A percentile compares a stretch with the other conserved stretches of the same genome.
These are phyloP conservation scores for Rhineura floridana DNA, from an alignment of 2,113 vertebrate species.

Conservation along the genomic window DNA sequence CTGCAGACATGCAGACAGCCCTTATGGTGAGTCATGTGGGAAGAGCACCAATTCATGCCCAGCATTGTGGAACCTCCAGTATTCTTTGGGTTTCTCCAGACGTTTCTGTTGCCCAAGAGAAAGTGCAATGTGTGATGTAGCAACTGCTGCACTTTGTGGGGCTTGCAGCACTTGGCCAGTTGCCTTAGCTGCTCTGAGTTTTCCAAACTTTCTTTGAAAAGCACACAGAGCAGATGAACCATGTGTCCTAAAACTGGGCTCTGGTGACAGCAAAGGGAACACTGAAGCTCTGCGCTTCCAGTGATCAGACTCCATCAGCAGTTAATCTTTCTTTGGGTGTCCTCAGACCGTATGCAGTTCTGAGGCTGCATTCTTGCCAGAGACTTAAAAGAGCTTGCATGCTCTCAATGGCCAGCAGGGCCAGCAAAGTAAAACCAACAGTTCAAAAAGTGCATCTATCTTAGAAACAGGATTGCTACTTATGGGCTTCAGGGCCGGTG, in stretches of 20 bases:
- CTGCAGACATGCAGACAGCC: not conserved
- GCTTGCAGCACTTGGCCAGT: not conserved
- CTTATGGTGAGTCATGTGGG: not conserved
- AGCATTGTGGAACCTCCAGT: not conserved
- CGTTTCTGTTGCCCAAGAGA: not conserved
- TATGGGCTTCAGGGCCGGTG: no score
- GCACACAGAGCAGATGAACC: not conserved
- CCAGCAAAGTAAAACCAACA: not conserved
- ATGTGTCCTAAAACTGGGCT: not conserved
- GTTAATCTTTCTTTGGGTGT: not conserved
- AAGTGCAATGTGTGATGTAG: not conserved
- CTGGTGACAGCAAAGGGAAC: not conserved
- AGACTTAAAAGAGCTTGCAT: not conserved
- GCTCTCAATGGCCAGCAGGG: no score
- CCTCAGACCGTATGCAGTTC: no score
- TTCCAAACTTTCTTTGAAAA: not conserved
- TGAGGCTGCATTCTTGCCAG: not conserved
- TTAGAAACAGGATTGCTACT: not conserved
- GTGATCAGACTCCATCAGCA: not conserved
- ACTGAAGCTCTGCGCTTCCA: not conserved
- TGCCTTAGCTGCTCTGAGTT: not conserved
- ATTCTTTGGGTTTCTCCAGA: constrained; percentile 13
- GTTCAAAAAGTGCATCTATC: no score
- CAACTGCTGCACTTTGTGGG: not conserved
- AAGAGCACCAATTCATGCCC: no score